Evolutionary conservation across 1,140 invertebrate genomes (phyloP).

Genomic region (Myzus persicae): DNA sequence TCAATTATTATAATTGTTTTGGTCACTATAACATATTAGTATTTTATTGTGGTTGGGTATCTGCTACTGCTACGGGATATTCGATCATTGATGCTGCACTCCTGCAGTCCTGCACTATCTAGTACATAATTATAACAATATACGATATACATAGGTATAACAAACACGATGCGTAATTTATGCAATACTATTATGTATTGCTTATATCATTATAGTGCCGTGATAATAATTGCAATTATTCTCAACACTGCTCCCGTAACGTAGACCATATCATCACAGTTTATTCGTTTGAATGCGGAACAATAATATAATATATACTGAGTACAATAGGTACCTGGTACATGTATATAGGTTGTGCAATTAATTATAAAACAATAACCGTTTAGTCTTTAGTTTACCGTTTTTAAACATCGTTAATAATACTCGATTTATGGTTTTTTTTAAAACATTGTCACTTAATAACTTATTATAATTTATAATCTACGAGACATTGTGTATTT

Average conservation of each 20-base stretch:
- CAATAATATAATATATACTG: neutral
- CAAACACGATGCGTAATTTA: neutral
- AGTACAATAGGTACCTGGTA: neutral
- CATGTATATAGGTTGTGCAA: conserved; percentile 11
- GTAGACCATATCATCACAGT: neutral
- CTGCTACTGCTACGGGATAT: neutral
- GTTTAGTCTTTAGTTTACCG: neutral
- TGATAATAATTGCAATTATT: neutral
- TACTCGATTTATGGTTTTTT: neutral
- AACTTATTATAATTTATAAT: neutral
- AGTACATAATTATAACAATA: neutral
- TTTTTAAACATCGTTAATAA: neutral
- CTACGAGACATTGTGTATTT: neutral
- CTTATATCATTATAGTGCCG: neutral
- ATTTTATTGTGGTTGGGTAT: neutral
- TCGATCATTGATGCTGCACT: neutral
- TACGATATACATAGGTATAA: neutral
- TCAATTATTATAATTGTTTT: neutral
- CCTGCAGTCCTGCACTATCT: no score
- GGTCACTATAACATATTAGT: neutral
- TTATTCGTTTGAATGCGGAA: neutral
- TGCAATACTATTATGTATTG: neutral
- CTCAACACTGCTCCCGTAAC: neutral
- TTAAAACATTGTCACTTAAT: neutral
- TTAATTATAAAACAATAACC: neutral